Percentiles rank a stretch among this genome's conserved stretches.
phyloP scores from a whole-genome alignment of 2,797 vertebrate genomes.

The Gadopsis marmoratus region DNA sequence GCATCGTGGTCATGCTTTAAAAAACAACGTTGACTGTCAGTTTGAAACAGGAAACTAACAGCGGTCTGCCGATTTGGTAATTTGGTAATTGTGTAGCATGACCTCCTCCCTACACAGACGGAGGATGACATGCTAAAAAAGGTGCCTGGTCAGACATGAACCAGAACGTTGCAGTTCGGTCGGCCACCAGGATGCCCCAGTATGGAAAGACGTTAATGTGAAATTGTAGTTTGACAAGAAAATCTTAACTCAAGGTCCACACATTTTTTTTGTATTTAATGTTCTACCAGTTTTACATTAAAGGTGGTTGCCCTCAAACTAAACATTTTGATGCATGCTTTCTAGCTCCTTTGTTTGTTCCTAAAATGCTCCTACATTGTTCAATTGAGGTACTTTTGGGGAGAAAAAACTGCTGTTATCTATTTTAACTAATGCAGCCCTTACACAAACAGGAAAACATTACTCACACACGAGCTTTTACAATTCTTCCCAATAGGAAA shows the following conservation, averaged over 20 bases:
- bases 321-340: not conserved
- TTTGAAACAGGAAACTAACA: too few species aligned
- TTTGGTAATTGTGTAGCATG: too few species aligned
- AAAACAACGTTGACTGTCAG: too few species aligned
- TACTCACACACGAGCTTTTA: not conserved
- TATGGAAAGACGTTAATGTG: not conserved
- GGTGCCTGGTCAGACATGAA: too few species aligned
- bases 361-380: not conserved
- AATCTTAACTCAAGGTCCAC: not conserved
- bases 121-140: too few species aligned
- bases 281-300: not conserved
- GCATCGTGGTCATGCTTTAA: too few species aligned
- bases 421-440: not conserved
- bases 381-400: not conserved
- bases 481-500: not conserved
- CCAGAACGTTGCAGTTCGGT: too few species aligned
- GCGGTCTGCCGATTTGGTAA: too few species aligned
- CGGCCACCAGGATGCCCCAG: too few species aligned
- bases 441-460: not conserved
- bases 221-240: not conserved
- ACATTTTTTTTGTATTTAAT: not conserved
- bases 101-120: not conserved
- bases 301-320: not conserved
- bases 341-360: not conserved
- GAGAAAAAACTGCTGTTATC: not conserved